Percentiles rank a stretch among this genome's conserved stretches.
Conservation (phyloP, 2,888 invertebrate genomes). For the Parapristionchus giblindavisi region DNA sequence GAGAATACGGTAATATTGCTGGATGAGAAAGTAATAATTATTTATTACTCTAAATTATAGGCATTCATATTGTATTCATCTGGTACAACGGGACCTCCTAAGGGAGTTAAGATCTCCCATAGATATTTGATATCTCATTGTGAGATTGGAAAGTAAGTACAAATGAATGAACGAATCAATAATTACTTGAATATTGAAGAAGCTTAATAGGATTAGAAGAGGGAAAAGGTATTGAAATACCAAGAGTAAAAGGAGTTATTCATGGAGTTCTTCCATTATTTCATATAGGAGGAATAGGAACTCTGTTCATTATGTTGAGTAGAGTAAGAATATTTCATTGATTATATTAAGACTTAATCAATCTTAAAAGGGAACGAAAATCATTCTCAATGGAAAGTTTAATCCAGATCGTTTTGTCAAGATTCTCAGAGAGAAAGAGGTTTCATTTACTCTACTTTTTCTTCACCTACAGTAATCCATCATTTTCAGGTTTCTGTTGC, state of each 20-base stretch:
- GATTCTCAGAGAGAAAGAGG: slow-evolving; percentile 45
- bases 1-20: slow-evolving; percentile 35
- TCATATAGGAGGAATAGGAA: slow-evolving; percentile 62
- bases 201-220: too few relatives aligned
- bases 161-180: neutral
- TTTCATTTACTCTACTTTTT: slow-evolving; percentile 20
- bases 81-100: slow-evolving; percentile 62
- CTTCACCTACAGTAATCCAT: neutral
- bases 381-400: slow-evolving; percentile 53
- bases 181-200: slow-evolving; percentile 41
- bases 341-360: neutral
- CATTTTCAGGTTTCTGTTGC: slow-evolving; percentile 47
- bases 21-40: neutral
- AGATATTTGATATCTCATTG: slow-evolving; percentile 48
- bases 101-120: slow-evolving; percentile 52
- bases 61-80: slow-evolving; percentile 61
- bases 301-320: slow-evolving; percentile 52
- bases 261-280: slow-evolving; percentile 61
- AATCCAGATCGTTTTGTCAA: slow-evolving; percentile 48
- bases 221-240: slow-evolving; percentile 28
- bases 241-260: slow-evolving; percentile 42
- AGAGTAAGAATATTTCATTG: slow-evolving; percentile 28
- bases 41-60: slow-evolving; percentile 29
- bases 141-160: slow-evolving; percentile 42
- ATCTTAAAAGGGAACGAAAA: slow-evolving; percentile 4